Conservation (phyloP, 2,797 vertebrate species). For the Mormyrops boulengeri region DNA sequence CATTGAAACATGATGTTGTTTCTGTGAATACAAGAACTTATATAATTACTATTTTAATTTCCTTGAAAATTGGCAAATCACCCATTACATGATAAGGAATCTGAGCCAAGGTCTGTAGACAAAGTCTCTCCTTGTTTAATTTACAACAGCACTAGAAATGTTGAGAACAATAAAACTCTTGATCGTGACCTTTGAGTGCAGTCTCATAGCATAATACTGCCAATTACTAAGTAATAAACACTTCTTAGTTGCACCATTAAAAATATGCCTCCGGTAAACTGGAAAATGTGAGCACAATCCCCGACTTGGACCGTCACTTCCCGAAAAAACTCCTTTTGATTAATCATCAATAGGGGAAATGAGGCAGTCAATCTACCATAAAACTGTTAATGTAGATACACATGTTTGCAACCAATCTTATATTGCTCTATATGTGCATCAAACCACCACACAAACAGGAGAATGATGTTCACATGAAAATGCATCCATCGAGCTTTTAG, state of each 20-base stretch:
- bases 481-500: background rate
- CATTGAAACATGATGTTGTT: background rate
- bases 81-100: background rate
- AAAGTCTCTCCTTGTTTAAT: background rate
- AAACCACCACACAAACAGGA: background rate
- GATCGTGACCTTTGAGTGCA: background rate
- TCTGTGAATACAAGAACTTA: background rate
- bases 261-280: constrained; percentile 3
- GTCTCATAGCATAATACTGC: background rate
- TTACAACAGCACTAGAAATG: background rate
- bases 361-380: background rate
- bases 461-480: background rate
- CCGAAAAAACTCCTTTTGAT: background rate
- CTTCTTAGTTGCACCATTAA: background rate
- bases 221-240: background rate
- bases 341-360: background rate
- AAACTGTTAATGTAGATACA: background rate
- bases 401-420: background rate
- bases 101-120: background rate
- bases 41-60: constrained; percentile 1
- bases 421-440: background rate
- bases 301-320: background rate
- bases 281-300: background rate
- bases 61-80: background rate
- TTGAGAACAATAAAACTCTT: background rate